These are phyloP conservation scores for Phaedon cochleariae DNA, from an alignment of 2,888 invertebrate species.

Conservation along the genomic window DNA sequence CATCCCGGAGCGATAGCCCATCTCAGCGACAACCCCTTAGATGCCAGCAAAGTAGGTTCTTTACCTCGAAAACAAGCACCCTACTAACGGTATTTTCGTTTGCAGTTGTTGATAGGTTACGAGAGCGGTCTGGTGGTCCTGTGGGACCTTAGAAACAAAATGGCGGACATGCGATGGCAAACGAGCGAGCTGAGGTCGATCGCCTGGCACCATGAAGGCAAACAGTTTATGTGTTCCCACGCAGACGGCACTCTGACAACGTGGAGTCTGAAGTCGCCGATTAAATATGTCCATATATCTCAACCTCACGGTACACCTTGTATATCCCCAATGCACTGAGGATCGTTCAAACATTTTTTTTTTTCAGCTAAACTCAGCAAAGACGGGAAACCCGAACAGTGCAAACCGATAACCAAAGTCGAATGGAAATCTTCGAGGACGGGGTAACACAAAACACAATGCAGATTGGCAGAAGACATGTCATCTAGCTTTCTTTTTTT, in stretches of 20 bases:
- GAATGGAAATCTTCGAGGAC: slow-evolving; percentile 92
- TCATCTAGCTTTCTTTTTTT: too few relatives aligned
- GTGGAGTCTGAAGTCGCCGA: slow-evolving; percentile 83
- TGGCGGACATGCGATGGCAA: slow-evolving; percentile 86
- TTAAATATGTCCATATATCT: slow-evolving; percentile 81
- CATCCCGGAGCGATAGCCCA: slow-evolving; percentile 97
- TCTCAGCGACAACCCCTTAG: slow-evolving; percentile 95
- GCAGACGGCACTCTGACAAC: slow-evolving; percentile 94
- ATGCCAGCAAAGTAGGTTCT: slow-evolving; percentile 87
- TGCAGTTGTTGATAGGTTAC: slow-evolving; percentile 93
- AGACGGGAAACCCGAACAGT: slow-evolving; percentile 91
- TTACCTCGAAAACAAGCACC: too few relatives aligned
- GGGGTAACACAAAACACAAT: too few relatives aligned
- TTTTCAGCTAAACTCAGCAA: slow-evolving; percentile 86
- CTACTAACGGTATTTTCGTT: slow-evolving; percentile 28
- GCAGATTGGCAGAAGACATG: too few relatives aligned
- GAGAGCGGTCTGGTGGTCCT: slow-evolving; percentile 93
- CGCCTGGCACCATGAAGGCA: slow-evolving; percentile 98
- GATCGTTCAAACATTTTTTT: too few relatives aligned
- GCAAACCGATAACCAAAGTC: slow-evolving; percentile 94
- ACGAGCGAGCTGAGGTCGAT: slow-evolving; percentile 84
- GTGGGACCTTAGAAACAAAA: slow-evolving; percentile 92
- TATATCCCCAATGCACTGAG: too few relatives aligned
- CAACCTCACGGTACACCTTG: slow-evolving; percentile 91
- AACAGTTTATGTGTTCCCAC: slow-evolving; percentile 96